Conservation (phyloP, 2,888 invertebrate genomes). For the Aromia moschata region DNA sequence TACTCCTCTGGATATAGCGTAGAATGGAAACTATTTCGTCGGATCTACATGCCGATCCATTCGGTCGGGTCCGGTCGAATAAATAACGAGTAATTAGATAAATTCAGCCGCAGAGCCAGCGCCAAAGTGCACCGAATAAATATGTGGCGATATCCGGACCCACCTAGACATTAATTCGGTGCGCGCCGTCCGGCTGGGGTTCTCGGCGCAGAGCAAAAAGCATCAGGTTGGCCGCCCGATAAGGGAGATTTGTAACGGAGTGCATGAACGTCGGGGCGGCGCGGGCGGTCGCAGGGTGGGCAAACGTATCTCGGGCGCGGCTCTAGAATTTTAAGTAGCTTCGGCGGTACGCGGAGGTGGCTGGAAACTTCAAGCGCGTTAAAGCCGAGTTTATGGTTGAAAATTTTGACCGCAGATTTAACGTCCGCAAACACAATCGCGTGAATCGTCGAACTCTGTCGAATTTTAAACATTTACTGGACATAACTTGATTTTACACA, state of each 20-base stretch:
- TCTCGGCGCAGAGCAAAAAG: slow-evolving; percentile 44
- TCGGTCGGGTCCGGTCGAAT: too few species aligned
- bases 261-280: slow-evolving; percentile 44
- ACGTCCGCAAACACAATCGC: too few species aligned
- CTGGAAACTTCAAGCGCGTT: neutral
- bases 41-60: too few species aligned
- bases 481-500: too few species aligned
- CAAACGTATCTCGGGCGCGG: slow-evolving; percentile 46
- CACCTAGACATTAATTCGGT: slow-evolving; percentile 42
- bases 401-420: too few species aligned
- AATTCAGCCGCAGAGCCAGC: neutral
- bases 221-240: slow-evolving; percentile 50
- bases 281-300: too few species aligned
- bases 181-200: slow-evolving; percentile 38
- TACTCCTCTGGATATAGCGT: too few species aligned
- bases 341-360: neutral
- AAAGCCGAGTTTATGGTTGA: neutral
- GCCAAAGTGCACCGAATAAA: slow-evolving; percentile 27
- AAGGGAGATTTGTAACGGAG: slow-evolving; percentile 54
- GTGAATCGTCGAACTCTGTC: too few species aligned
- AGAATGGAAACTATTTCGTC: too few species aligned
- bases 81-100: slow-evolving; percentile 2
- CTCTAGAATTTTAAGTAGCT: slow-evolving; percentile 39
- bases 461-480: too few species aligned
- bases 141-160: slow-evolving; percentile 32